phyloP scores from a whole-genome alignment of 2,888 invertebrate species.

The Thymelicus sylvestris region DNA sequence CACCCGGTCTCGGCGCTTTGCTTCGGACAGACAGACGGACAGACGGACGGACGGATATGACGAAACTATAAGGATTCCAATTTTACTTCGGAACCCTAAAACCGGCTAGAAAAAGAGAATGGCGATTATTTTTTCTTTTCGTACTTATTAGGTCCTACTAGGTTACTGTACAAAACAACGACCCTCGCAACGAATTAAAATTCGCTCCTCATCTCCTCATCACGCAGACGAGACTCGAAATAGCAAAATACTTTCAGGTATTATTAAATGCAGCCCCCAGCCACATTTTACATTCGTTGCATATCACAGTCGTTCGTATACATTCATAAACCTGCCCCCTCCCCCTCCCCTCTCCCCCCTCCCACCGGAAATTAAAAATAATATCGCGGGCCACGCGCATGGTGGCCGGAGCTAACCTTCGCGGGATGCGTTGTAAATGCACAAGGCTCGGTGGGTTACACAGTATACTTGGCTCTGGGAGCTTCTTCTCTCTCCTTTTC shows the following conservation, averaged over 20 bases:
- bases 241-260: conserved; percentile 20
- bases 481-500: background rate
- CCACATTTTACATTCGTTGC: conserved; percentile 25
- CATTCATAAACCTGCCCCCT: conserved; percentile 25
- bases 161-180: too few relatives aligned
- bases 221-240: background rate
- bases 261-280: conserved; percentile 28
- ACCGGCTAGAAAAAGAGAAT: too few relatives aligned
- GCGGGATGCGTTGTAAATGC: conserved; percentile 3
- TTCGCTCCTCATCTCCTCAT: background rate
- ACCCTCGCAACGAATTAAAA: background rate
- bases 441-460: background rate
- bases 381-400: conserved; percentile 17
- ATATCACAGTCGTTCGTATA: conserved; percentile 34
- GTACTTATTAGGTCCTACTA: too few relatives aligned
- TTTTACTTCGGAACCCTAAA: too few relatives aligned
- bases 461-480: background rate
- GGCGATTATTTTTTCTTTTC: too few relatives aligned
- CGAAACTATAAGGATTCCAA: too few relatives aligned
- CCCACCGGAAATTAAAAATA: conserved; percentile 47
- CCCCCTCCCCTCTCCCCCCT: conserved; percentile 34
- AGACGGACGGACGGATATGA: too few relatives aligned
- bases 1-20: too few relatives aligned
- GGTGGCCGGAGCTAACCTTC: conserved; percentile 24
- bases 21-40: too few relatives aligned